Conservation (phyloP, 2,888 invertebrate genomes). For the Microdon myrmicae region DNA sequence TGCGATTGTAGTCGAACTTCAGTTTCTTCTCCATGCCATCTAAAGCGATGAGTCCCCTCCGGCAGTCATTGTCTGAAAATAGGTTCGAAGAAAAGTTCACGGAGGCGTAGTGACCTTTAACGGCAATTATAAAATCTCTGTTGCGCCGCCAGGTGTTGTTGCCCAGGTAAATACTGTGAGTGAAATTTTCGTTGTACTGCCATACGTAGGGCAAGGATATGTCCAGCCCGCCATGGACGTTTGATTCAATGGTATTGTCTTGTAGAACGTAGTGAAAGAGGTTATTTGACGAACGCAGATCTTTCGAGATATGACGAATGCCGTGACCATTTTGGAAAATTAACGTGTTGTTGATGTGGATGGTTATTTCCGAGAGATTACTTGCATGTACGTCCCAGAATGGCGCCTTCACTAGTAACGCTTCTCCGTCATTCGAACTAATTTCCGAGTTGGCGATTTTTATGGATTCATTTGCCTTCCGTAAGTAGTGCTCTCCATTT, state of each 20-base stretch:
- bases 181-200: conserved; percentile 94
- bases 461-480: conserved; percentile 89
- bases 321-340: conserved; percentile 90
- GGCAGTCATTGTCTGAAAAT: conserved; percentile 87
- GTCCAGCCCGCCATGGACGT: conserved; percentile 86
- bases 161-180: conserved; percentile 87
- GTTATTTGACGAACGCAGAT: conserved; percentile 95
- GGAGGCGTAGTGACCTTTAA: conserved; percentile 94
- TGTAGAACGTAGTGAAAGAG: conserved; percentile 94
- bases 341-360: conserved; percentile 86
- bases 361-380: conserved; percentile 88
- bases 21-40: conserved; percentile 97
- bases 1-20: conserved; percentile 81
- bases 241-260: conserved; percentile 87
- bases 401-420: conserved; percentile 84
- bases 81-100: conserved; percentile 87
- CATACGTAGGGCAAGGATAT: conserved; percentile 92
- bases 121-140: conserved; percentile 80
- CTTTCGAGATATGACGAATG: conserved; percentile 88
- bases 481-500: conserved; percentile 83
- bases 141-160: conserved; percentile 91
- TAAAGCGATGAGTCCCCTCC: conserved; percentile 80
- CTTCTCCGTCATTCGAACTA: conserved; percentile 82
- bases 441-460: conserved; percentile 83
- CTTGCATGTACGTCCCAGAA: conserved; percentile 86